phyloP scores from a whole-genome alignment of 1,140 invertebrate species.

The Atta texana region DNA sequence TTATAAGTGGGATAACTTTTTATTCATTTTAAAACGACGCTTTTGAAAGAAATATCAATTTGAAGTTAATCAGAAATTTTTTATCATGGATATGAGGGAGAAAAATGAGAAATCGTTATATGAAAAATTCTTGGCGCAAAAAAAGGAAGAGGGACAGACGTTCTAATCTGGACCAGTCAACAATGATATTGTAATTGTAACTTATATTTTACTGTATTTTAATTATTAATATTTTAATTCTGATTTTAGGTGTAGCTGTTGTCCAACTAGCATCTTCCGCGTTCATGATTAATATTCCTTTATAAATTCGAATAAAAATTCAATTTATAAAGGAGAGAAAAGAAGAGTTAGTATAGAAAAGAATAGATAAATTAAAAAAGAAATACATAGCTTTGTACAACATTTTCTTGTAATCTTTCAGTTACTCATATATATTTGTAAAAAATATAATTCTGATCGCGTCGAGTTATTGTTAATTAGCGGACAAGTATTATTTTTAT shows the following conservation, averaged over 20 bases:
- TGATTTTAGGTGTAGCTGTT: neutral
- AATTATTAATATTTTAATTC: constrained; percentile 8
- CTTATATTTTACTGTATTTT: neutral
- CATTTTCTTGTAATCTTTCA: neutral
- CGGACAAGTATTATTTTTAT: neutral
- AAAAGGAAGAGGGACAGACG: neutral
- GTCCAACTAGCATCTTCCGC: neutral
- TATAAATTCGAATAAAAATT: neutral
- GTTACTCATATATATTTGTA: neutral
- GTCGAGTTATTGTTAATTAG: neutral
- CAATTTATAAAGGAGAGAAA: neutral
- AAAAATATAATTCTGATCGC: neutral
- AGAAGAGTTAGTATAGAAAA: no score
- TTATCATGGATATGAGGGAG: neutral
- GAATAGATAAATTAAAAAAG: neutral
- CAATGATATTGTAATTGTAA: neutral
- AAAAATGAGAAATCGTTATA: neutral
- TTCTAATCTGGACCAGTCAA: neutral
- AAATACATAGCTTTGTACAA: neutral
- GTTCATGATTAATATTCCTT: neutral
- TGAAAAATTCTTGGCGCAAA: neutral
- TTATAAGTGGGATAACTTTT: neutral
- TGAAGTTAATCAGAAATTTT: neutral
- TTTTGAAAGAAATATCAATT: neutral
- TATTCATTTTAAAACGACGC: neutral